These are phyloP conservation scores for Hemicordylus capensis DNA, from an alignment of 2,113 vertebrate genomes.

Conservation along the genomic window DNA sequence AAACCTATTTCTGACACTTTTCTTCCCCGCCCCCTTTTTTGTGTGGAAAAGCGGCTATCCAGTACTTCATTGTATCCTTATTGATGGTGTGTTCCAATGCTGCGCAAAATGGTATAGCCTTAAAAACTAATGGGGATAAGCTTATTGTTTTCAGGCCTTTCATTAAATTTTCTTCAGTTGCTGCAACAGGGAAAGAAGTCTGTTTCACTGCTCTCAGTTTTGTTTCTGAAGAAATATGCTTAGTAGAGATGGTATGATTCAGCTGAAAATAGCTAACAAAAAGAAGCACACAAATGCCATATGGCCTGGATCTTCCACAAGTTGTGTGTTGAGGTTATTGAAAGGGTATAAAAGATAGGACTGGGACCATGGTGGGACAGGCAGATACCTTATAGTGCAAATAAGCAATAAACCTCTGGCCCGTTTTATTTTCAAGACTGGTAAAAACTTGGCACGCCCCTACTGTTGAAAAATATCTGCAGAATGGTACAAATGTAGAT, in stretches of 20 bases:
- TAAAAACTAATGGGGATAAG: background rate
- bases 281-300: background rate
- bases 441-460: background rate
- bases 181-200: slow-evolving; percentile 9
- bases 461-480: background rate
- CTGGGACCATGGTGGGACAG: slow-evolving; percentile 1
- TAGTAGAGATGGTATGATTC: slow-evolving; percentile 20
- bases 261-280: background rate
- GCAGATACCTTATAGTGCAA: background rate
- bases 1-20: slow-evolving; percentile 46
- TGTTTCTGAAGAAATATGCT: background rate
- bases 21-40: too few relatives aligned
- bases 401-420: background rate
- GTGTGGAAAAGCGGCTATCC: slow-evolving; percentile 55
- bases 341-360: background rate
- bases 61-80: slow-evolving; percentile 70
- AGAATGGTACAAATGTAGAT: background rate
- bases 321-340: background rate
- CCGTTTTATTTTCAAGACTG: background rate
- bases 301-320: slow-evolving; percentile 25
- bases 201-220: background rate
- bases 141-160: slow-evolving; percentile 59
- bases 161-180: background rate
- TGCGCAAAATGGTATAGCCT: slow-evolving; percentile 51
- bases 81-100: slow-evolving; percentile 39